These are phyloP conservation scores for Onychomys arenicola DNA, from an alignment of 2,797 vertebrate genomes.

Conservation along the genomic window DNA sequence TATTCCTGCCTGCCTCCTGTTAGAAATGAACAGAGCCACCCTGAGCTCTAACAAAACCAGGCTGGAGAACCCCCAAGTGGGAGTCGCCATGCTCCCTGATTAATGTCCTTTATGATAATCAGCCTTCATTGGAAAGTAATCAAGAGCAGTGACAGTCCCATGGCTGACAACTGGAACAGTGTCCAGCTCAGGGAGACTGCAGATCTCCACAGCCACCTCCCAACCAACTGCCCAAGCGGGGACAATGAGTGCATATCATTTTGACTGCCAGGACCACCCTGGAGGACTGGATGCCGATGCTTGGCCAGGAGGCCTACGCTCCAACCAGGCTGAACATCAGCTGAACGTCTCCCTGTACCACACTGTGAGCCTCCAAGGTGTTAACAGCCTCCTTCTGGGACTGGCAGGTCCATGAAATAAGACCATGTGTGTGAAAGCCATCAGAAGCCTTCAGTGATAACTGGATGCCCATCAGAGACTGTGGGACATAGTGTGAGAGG, in stretches of 20 bases:
- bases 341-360: not conserved
- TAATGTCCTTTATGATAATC: constrained; percentile 11
- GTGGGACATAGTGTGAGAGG: not conserved
- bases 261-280: not conserved
- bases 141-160: not conserved
- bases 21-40: not conserved
- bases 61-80: not conserved
- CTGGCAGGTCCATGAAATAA: not conserved
- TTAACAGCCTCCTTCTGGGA: not conserved
- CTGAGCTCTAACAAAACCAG: not conserved
- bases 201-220: not conserved
- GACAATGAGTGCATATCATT: not conserved
- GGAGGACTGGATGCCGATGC: fast-evolving
- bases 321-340: not conserved
- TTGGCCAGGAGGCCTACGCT: not conserved
- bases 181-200: not conserved
- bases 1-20: not conserved
- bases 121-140: constrained; percentile 34
- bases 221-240: not conserved
- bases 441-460: not conserved
- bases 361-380: not conserved
- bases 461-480: not conserved
- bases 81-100: not conserved
- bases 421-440: not conserved
- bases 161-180: not conserved